These are phyloP conservation scores for Meloidogyne floridensis DNA, from an alignment of 1,140 invertebrate genomes.

Conservation along the genomic window DNA sequence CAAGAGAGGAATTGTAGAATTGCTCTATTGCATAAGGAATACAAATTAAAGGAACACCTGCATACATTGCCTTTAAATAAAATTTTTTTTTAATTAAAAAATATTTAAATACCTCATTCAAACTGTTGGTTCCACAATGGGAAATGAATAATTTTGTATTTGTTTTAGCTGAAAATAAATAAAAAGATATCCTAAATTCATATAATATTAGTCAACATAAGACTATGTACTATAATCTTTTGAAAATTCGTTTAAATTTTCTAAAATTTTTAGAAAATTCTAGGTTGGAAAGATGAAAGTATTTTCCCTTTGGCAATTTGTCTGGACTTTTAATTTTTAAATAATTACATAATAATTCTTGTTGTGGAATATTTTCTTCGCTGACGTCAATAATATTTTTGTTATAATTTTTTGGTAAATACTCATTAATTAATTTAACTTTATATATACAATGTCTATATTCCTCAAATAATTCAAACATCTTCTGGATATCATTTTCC, in stretches of 20 bases:
- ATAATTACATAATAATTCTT: not conserved
- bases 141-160: conserved; percentile 1
- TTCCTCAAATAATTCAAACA: not conserved
- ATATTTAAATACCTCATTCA: not conserved
- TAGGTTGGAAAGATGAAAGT: no score
- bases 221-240: no score
- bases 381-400: not conserved
- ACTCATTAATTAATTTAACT: not conserved
- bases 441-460: not conserved
- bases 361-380: not conserved
- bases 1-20: not conserved
- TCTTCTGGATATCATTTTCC: not conserved
- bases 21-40: not conserved
- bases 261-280: no score
- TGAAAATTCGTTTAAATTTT: no score
- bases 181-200: not conserved
- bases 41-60: not conserved
- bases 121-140: not conserved
- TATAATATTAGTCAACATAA: no score
- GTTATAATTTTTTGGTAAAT: not conserved
- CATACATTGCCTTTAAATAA: not conserved
- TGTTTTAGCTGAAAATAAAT: not conserved
- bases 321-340: not conserved
- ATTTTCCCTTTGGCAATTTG: no score
- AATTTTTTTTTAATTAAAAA: not conserved